Conservation (phyloP, 2,888 invertebrate genomes). For the Epsilonema sp. region DNA sequence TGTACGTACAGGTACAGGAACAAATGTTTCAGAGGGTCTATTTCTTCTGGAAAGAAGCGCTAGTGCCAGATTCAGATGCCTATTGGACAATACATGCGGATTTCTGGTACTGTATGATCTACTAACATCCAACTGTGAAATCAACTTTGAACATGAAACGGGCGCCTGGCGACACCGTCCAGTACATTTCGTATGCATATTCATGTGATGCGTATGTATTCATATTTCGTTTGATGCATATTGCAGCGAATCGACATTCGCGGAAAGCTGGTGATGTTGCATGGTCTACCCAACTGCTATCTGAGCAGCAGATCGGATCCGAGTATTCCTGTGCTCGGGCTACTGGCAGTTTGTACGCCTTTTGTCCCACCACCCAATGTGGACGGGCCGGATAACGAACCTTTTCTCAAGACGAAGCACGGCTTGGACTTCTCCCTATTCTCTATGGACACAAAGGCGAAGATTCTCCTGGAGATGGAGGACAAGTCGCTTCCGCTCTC, state of each 20-base stretch:
- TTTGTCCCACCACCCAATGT: constrained; percentile 91
- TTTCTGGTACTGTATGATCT: too few relatives aligned
- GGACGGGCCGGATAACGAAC: constrained; percentile 92
- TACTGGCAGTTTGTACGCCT: constrained; percentile 94
- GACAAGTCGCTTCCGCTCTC: constrained; percentile 16
- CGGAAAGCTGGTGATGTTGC: constrained; percentile 80
- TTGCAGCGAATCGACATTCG: constrained; percentile 84
- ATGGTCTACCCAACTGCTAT: constrained; percentile 56
- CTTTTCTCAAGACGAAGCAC: constrained; percentile 99
- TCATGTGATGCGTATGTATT: too few relatives aligned
- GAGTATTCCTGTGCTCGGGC: constrained; percentile 42
- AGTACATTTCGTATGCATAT: too few relatives aligned
- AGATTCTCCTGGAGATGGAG: constrained; percentile 19
- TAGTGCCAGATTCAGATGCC: constrained; percentile 92
- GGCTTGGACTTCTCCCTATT: constrained; percentile 57
- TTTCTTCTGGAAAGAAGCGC: constrained; percentile 64
- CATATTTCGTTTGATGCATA: background rate
- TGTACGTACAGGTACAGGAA: too few relatives aligned
- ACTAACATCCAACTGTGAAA: too few relatives aligned
- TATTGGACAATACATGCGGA: constrained; percentile 96
- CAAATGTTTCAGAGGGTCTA: constrained; percentile 14
- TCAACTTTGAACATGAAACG: too few relatives aligned
- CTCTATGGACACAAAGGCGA: constrained; percentile 19
- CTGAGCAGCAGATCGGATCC: constrained; percentile 58
- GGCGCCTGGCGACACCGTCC: too few relatives aligned